Evolutionary conservation across 2,888 invertebrate genomes (phyloP), one percentile per base, ranked within the genome.

Genomic region (Eristalinus aeneus): DNA sequence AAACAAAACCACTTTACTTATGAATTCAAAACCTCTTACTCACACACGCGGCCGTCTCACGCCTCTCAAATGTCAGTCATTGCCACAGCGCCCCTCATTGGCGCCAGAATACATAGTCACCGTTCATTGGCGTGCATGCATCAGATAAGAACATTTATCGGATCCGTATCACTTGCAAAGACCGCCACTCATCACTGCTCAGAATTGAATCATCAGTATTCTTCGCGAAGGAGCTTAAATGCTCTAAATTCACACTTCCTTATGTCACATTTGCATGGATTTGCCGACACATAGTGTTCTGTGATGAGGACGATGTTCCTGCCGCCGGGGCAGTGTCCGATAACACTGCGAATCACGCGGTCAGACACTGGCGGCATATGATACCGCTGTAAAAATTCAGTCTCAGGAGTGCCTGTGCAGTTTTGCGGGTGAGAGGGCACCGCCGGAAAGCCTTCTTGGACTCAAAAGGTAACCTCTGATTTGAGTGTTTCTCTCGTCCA

Each of bases 361-460:
- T 12, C 4, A 1, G 1, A n/a, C 6, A 16, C 39, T 6, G 0
- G 2, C 39, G 39, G 12, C n/a, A 5, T 27, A 3, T 27, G 5
- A 3, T 5, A 5, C 2, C 27, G 27, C 2, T 27, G 2, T 27
- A 27, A 27, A 39, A 3, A 16, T 8, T 20, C 22, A 10, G 10
- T 79, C 76, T 76, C 72, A 27, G 16, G 72, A 72, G 34, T 80
- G 72, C 32, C 46, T 16, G 27, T 27, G 27, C 27, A 27, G 58
- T 68, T 39, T 27, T 22, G 61, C 39, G 63, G 61, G 63, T 56
- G 53, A 63, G 76, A 80, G 85, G 85, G 76, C 80, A 68, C 71
- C 80, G 84, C 75, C 63, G 27, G 68, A 76, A 80, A 85, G 72
- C 75, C 69, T 61, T 74, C 74, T 16, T 27, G 64, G 72, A 53